Evolutionary conservation across 1,140 invertebrate genomes (phyloP).

Genomic region (Proales similis): DNA sequence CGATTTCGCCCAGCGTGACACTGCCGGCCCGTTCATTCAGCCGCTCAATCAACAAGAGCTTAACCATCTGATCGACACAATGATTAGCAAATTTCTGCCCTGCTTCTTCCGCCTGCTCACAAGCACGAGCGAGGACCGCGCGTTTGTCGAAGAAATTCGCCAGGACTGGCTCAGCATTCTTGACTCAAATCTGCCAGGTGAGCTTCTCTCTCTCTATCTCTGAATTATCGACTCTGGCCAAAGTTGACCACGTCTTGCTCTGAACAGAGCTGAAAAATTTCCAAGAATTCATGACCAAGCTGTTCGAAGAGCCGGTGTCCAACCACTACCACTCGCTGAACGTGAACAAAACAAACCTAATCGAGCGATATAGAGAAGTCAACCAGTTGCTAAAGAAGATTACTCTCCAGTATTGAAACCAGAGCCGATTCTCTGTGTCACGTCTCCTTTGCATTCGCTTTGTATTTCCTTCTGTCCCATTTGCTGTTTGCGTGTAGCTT

Average conservation of each 20-base stretch:
- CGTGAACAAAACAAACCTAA: constrained; percentile 35
- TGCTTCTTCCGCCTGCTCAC: constrained; percentile 15
- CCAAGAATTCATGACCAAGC: constrained; percentile 31
- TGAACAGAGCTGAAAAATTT: constrained; percentile 13
- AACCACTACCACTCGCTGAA: constrained; percentile 35
- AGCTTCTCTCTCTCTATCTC: background rate
- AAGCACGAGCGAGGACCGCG: constrained; percentile 20
- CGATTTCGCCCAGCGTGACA: constrained; percentile 3
- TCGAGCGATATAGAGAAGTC: constrained; percentile 16
- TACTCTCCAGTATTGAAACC: too few relatives aligned
- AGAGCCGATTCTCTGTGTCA: too few relatives aligned
- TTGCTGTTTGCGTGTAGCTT: too few relatives aligned
- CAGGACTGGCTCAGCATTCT: constrained; percentile 31
- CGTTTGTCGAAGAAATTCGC: constrained; percentile 21
- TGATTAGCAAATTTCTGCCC: constrained; percentile 37
- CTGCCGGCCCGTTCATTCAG: background rate
- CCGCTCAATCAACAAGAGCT: constrained; percentile 33
- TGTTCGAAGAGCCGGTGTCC: constrained; percentile 24
- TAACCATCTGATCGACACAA: constrained; percentile 29
- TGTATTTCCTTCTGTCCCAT: too few relatives aligned
- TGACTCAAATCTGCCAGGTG: constrained; percentile 32
- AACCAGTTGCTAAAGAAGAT: constrained; percentile 6
- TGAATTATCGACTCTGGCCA: background rate
- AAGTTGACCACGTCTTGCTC: background rate
- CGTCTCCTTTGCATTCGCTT: too few relatives aligned